Evolutionary conservation across 2,888 invertebrate genomes (phyloP), one percentile per base, ranked within the genome.

Genomic region (Ryuthela nishihirai): DNA sequence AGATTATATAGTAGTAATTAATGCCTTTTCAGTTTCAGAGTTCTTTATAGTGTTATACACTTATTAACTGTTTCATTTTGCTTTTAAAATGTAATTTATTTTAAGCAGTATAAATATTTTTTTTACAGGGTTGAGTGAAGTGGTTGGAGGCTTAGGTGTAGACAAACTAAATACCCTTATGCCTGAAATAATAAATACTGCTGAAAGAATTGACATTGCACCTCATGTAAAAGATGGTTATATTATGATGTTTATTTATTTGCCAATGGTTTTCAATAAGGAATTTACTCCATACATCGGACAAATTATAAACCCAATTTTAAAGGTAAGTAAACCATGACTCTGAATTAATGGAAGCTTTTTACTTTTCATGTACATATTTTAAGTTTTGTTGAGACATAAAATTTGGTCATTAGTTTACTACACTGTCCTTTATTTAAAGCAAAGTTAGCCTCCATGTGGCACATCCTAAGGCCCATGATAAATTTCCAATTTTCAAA

Each of bases 221-320:
- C 90, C 99, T 0, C 93, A 95, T 76, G 97, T 99, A 2, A 91
- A 98, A 71, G 99, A 99, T 77, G 99, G 99, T 38, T 99, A 99
- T 78, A 95, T 99, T 63, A 95, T 99, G 93, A 93, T 99, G 92
- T 99, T 97, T 76, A 98, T 99, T 71, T 99, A 98, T 78, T 89
- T 99, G 85, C 99, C 99, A 2, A 87, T 87, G 60, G 94, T 95
- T 10, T 98, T 99, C 77, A 92, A 91, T 5, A 85, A 86, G 64
- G 91, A 93, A 72, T 99, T 99, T 77, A 87, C 89, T 1, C 90
- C 89, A 0, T 99, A 97, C 77, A 88, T 97, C 70, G 89, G 95
- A 0, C 90, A 91, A 73, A 97, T 99, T 69, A 92, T 99, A 70
- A 95, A 91, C 74, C 94, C 97, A 1, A 95, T 99, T 67, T 79